Percentiles rank a stretch among this genome's conserved stretches.
Conservation (phyloP, 2,888 invertebrate genomes). For the Agrochola circellaris region DNA sequence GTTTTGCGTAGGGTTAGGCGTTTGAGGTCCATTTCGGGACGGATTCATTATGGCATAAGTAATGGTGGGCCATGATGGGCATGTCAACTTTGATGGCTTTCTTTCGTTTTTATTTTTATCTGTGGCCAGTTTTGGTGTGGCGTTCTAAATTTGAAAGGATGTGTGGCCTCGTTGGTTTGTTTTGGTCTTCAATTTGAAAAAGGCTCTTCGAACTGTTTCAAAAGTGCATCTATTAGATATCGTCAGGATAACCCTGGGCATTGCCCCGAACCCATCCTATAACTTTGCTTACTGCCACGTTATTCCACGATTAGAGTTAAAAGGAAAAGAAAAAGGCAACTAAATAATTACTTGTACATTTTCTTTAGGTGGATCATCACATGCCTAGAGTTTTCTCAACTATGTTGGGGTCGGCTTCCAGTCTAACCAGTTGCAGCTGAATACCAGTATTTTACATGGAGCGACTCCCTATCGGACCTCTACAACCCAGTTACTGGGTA, state of each 20-base stretch:
- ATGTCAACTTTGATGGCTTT: conserved; percentile 28
- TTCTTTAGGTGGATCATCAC: too few relatives aligned
- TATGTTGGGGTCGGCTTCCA: too few relatives aligned
- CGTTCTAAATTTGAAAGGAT: conserved; percentile 34
- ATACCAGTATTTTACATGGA: too few relatives aligned
- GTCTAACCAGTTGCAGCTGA: too few relatives aligned
- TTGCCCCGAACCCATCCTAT: background rate
- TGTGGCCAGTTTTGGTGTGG: conserved; percentile 22
- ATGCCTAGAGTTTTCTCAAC: too few relatives aligned
- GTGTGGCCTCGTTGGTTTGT: conserved; percentile 7
- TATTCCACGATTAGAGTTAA: background rate
- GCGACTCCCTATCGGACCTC: too few relatives aligned
- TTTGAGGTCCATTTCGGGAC: conserved; percentile 72
- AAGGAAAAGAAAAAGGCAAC: too few relatives aligned
- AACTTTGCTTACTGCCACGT: background rate
- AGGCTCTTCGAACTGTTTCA: background rate
- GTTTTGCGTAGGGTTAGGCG: conserved; percentile 75
- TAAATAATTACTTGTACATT: too few relatives aligned
- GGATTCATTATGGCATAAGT: conserved; percentile 66
- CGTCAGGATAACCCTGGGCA: background rate
- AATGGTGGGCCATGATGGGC: conserved; percentile 32
- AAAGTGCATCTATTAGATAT: background rate
- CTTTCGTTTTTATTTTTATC: conserved; percentile 48
- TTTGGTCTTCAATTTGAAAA: background rate
- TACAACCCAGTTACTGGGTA: too few relatives aligned